These are phyloP conservation scores for Unio delphinus DNA, from an alignment of 2,888 invertebrate species.

Conservation along the genomic window DNA sequence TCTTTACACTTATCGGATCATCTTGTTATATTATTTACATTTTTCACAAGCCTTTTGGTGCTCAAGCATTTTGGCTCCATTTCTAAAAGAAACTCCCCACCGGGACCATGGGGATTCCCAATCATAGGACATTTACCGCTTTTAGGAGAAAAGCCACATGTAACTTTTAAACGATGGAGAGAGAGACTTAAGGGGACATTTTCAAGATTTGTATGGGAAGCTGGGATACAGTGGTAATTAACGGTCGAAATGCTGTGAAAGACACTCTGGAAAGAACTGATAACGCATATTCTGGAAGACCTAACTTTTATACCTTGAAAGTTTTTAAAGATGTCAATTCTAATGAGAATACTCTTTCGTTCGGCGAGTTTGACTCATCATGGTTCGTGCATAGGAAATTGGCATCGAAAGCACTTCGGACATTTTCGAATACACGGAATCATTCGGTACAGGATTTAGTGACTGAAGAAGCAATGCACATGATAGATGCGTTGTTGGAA, in stretches of 20 bases:
- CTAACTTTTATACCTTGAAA: conserved; percentile 22
- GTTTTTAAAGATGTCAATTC: conserved; percentile 5
- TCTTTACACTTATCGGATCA: too few species aligned
- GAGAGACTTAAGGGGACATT: conserved; percentile 32
- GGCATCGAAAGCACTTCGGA: conserved; percentile 15
- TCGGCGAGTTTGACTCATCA: conserved; percentile 5
- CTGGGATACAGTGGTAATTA: conserved; percentile 33
- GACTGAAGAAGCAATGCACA: conserved; percentile 7
- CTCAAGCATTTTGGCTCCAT: too few species aligned
- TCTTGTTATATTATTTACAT: too few species aligned
- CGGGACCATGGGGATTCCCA: conserved; percentile 37
- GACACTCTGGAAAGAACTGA: conserved; percentile 14
- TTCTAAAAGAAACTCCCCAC: conserved; percentile 5
- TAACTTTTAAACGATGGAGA: conserved; percentile 25
- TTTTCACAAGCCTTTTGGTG: too few species aligned
- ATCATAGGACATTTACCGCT: conserved; percentile 40
- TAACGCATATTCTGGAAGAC: conserved; percentile 31
- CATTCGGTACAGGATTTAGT: conserved; percentile 22
- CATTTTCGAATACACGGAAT: conserved; percentile 19
- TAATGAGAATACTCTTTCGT: conserved; percentile 10
- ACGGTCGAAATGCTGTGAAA: conserved; percentile 23
- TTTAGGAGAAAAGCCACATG: conserved; percentile 23
- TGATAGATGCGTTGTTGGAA: conserved; percentile 2
- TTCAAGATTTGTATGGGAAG: conserved; percentile 36
- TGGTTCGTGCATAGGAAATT: conserved; percentile 23